Percentiles rank a stretch among this genome's conserved stretches.
Conservation (phyloP, 2,888 invertebrate species). For the Diaprepes abbreviatus region DNA sequence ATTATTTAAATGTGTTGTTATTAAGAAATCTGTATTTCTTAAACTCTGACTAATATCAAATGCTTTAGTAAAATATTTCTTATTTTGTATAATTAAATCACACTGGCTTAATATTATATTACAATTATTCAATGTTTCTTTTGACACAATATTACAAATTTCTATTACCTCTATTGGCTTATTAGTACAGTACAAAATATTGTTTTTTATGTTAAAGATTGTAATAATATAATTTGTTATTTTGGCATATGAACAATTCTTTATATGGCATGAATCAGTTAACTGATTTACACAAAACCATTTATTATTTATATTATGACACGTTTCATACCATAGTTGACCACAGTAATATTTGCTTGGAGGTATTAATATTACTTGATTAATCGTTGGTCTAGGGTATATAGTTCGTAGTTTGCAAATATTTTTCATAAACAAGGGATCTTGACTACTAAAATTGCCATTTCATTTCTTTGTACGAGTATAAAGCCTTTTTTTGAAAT, state of each 20-base stretch:
- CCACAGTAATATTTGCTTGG: conserved; percentile 1
- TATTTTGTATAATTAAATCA: neutral
- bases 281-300: conserved; percentile 4
- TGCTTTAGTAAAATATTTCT: neutral
- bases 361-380: neutral
- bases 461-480: conserved; percentile 3
- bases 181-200: neutral
- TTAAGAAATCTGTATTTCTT: neutral
- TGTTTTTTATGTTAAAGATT: neutral
- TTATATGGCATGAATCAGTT: neutral
- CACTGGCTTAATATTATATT: conserved; percentile 6
- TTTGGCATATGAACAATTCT: neutral
- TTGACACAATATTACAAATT: neutral
- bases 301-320: neutral
- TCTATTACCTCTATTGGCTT: neutral
- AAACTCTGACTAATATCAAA: neutral
- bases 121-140: neutral
- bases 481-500: neutral
- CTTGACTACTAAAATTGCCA: conserved; percentile 12
- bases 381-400: neutral
- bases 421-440: neutral
- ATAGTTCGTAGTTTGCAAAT: neutral
- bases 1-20: neutral
- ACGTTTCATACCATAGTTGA: neutral
- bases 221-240: neutral